Base-by-base conservation (phyloP, 92 coral and sea anemone species). In the Phymanthus crucifer region DNA sequence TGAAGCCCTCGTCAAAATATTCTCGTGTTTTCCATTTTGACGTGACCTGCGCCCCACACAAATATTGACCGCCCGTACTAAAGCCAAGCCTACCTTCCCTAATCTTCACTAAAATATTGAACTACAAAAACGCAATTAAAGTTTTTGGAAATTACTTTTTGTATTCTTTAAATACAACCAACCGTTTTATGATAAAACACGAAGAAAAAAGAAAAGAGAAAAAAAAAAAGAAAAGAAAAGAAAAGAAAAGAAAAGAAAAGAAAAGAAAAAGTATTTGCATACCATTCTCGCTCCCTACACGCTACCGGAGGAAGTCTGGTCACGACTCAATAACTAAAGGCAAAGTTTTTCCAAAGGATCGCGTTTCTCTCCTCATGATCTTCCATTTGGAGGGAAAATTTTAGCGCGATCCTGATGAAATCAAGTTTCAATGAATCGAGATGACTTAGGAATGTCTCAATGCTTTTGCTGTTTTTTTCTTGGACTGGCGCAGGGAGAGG, bases 391-490 rank as follows among this genome's bases (percentile, higher is more conserved):
- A 6, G 68, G 68, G 29, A 61, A 27, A 61, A 61, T 6, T 11
- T 18, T 34, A 57, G 66, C 66, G 24, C 34, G 68, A 27, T 61
- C 35, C 68, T 27, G 29, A 24, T 61, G 68, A 61, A 27, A 61
- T 13, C 33, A 8, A 61, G 68, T n/a, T 38, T 76, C 34, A 23
- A 76, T 56, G 80, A 76, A 12, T 32, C 4, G 38, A 54, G 80
- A 77, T 77, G 82, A 29, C 33, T 35, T 72, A 35, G 85, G 46
- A 26, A 81, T 81, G 85, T 38, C 71, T 50, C 76, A 79, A 73
- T 81, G 85, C 38, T 81, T 72, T 72, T 81, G 85, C 47, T 81
- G 85, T 64, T 46, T 81, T 19, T 61, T 81, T 27, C 67, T 81
- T 32, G 85, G 76, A 26, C 38, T 81, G 24, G 61, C 78, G 10